Evolutionary conservation across 2,113 vertebrate species (phyloP).

Genomic region (Cyanoliseus patagonus): DNA sequence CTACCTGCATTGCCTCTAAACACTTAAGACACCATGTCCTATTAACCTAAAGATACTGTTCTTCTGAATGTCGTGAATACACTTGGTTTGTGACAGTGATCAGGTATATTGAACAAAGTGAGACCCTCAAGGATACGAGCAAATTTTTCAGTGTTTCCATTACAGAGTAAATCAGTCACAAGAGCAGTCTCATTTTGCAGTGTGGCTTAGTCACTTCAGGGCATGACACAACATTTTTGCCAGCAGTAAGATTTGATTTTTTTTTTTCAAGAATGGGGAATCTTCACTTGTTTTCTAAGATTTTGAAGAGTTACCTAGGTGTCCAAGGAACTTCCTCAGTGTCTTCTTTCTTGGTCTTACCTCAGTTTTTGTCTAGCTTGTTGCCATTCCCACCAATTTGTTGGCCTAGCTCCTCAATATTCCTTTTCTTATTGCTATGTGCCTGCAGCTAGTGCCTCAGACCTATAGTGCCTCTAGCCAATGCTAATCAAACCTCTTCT

Average conservation of each 20-base stretch:
- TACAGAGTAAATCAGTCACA: rapidly evolving
- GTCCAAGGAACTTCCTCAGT: background rate
- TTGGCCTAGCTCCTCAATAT: background rate
- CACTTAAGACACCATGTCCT: background rate
- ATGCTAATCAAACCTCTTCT: background rate
- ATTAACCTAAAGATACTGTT: background rate
- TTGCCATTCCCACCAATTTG: background rate
- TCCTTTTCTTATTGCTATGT: background rate
- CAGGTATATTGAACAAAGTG: background rate
- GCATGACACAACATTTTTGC: background rate
- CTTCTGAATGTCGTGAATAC: background rate
- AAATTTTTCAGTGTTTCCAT: background rate
- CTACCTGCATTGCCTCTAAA: background rate
- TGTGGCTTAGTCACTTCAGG: background rate
- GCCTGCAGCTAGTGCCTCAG: background rate
- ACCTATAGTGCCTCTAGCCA: background rate
- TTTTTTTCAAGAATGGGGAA: background rate
- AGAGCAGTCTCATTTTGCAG: background rate
- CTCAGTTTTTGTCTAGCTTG: background rate
- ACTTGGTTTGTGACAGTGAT: background rate
- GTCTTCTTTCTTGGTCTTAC: background rate
- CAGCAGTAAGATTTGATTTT: rapidly evolving
- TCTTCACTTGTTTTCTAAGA: background rate
- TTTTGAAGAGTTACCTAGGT: background rate
- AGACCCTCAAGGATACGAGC: background rate